A percentile compares a stretch with the other conserved stretches of the same genome.
Conservation (phyloP, 2,113 vertebrate genomes). For the Girardinichthys multiradiatus region DNA sequence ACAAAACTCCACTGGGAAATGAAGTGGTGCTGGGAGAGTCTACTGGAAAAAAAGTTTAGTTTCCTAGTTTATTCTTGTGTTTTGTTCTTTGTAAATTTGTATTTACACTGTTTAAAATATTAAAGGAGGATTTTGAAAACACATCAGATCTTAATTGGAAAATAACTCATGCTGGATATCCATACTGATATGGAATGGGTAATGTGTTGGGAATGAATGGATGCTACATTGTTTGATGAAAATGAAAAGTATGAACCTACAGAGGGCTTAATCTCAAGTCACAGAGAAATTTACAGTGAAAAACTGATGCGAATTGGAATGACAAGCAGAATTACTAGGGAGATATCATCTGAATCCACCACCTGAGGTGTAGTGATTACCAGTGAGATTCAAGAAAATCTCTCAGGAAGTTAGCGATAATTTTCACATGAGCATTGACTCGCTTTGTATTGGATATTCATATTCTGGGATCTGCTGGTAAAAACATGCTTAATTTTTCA, state of each 20-base stretch:
- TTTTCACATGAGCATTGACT: conserved; percentile 9
- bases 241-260: too few species aligned
- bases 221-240: too few species aligned
- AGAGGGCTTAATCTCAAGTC: too few species aligned
- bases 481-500: conserved; percentile 38
- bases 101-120: conserved; percentile 26
- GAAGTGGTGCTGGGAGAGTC: conserved; percentile 10
- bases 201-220: too few species aligned
- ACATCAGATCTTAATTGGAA: too few species aligned
- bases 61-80: too few species aligned
- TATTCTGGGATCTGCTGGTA: conserved; percentile 11
- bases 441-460: conserved; percentile 11
- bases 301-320: not conserved
- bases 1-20: conserved; percentile 31
- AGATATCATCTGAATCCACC: conserved; percentile 20
- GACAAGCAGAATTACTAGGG: not conserved
- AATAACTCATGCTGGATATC: too few species aligned
- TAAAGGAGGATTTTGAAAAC: too few species aligned
- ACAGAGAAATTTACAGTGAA: too few species aligned
- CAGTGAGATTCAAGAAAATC: not conserved
- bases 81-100: too few species aligned
- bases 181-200: too few species aligned
- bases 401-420: conserved; percentile 2
- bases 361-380: not conserved
- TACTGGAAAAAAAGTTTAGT: conserved; percentile 6